Base-by-base conservation (phyloP, 2,797 vertebrate species). In the Acanthurus leucopareius region DNA sequence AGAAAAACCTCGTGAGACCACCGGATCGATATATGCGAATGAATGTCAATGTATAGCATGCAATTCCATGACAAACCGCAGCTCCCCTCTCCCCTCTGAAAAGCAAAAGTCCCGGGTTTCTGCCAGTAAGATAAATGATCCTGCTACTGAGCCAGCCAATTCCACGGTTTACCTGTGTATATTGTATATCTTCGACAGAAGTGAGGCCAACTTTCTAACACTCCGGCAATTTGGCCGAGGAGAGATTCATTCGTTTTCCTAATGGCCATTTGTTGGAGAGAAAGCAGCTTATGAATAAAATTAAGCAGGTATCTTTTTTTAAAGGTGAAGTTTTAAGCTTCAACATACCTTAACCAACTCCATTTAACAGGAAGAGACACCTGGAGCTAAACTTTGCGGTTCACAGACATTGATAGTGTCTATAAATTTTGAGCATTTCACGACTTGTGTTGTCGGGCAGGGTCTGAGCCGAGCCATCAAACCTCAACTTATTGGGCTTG, bases 401-500 rank as follows among this genome's bases (percentile, higher is more conserved):
- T 64, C 32, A 69, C 44, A 61, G 5, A 61, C 59, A 16, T 40
- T 4, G 52, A 68, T 44, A 49, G 7, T 10, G 44, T 69, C 32
- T 63, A 8, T 25, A 79, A 83, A 80, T 84, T 47, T 74, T 51
- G 61, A 59, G 49, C 72, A 73, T 80, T 79, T 62, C 44, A 3
- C 62, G n/a, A 59, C 70, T 69, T 28, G 44, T 66, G 73, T 85
- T 76, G 63, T 78, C 79, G 49, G 74, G 66, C 42, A 40, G 44
- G 48, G 42, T 51, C 80, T 63, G 44, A 74, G 75, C 67, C 70
- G 57, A 83, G 49, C 40, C 70, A 68, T 78, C 73, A 82, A 86
- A 86, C 88, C 80, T 69, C 65, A 77, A 80, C 63, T 56, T 71
- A 84, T 79, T 65, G 74, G 67, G 77, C 58, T 69, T 77, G 69